Evolutionary conservation across 2,797 vertebrate genomes (phyloP).

Genomic region (Phrynocephalus guinanensis): DNA sequence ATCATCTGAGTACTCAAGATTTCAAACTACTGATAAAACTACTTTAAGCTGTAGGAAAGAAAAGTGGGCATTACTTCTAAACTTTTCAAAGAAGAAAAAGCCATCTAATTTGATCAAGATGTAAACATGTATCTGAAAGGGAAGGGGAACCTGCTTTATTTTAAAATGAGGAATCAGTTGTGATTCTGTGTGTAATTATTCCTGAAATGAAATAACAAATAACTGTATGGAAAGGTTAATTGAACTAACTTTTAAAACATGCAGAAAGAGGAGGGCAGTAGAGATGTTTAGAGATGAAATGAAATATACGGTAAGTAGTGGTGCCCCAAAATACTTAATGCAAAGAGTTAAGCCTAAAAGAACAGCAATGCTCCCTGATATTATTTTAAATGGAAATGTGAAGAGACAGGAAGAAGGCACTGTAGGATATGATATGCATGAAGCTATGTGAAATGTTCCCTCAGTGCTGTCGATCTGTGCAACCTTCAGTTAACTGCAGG

Average conservation of each 20-base stretch:
- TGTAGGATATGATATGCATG: not conserved
- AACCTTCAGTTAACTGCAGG: constrained; percentile 49
- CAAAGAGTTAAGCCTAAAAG: constrained; percentile 7
- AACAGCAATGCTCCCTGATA: not conserved
- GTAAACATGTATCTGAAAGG: not conserved
- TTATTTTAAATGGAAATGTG: not conserved
- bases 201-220: not conserved
- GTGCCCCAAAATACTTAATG: not conserved
- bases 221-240: not conserved
- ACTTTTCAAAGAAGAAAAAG: not conserved
- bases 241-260: constrained; percentile 51
- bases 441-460: constrained; percentile 11
- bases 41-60: too few relatives aligned
- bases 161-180: not conserved
- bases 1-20: not conserved
- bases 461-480: constrained; percentile 57
- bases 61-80: not conserved
- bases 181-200: not conserved
- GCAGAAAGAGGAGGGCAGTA: constrained; percentile 12
- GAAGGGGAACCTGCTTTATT: not conserved
- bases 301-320: not conserved
- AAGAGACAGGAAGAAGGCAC: constrained; percentile 49
- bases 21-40: too few relatives aligned
- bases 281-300: constrained; percentile 47
- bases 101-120: not conserved